A percentile compares a stretch with the other conserved stretches of the same genome.
Evolutionary conservation across 1,140 invertebrate genomes (phyloP).

Genomic region (Helicoverpa armigera): DNA sequence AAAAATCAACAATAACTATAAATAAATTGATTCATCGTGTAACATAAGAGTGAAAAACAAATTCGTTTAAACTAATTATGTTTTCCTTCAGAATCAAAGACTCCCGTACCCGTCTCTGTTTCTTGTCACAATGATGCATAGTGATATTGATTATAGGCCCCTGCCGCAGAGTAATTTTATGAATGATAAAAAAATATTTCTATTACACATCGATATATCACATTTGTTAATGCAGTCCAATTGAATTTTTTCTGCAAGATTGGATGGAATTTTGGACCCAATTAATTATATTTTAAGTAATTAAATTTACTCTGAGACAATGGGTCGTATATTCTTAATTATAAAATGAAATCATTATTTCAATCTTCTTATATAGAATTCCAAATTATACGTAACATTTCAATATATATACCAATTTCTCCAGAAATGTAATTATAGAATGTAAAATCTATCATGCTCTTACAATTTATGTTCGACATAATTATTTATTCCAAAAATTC

Average conservation of each 20-base stretch:
- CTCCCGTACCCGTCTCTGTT: constrained; percentile 85
- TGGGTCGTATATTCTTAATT: constrained; percentile 65
- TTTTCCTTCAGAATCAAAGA: constrained; percentile 83
- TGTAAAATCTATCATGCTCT: constrained; percentile 71
- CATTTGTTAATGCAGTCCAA: constrained; percentile 80
- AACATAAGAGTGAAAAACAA: constrained; percentile 55
- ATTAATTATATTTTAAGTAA: constrained; percentile 71
- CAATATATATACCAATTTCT: constrained; percentile 79
- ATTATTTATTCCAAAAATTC: constrained; percentile 63
- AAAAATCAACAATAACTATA: constrained; percentile 54
- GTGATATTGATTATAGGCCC: constrained; percentile 63
- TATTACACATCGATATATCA: constrained; percentile 72
- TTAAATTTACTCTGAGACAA: constrained; percentile 76
- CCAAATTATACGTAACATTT: constrained; percentile 79
- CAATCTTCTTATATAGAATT: constrained; percentile 78
- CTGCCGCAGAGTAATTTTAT: constrained; percentile 75
- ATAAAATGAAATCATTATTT: constrained; percentile 70
- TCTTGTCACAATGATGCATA: constrained; percentile 60
- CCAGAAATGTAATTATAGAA: constrained; percentile 68
- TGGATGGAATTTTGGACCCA: constrained; percentile 85
- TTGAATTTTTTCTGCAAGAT: constrained; percentile 74
- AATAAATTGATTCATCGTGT: constrained; percentile 48
- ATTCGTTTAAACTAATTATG: constrained; percentile 78
- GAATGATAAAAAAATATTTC: constrained; percentile 65
- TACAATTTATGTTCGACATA: constrained; percentile 70